Conservation (phyloP, 2,888 invertebrate species). For the Andrena flavipes region DNA sequence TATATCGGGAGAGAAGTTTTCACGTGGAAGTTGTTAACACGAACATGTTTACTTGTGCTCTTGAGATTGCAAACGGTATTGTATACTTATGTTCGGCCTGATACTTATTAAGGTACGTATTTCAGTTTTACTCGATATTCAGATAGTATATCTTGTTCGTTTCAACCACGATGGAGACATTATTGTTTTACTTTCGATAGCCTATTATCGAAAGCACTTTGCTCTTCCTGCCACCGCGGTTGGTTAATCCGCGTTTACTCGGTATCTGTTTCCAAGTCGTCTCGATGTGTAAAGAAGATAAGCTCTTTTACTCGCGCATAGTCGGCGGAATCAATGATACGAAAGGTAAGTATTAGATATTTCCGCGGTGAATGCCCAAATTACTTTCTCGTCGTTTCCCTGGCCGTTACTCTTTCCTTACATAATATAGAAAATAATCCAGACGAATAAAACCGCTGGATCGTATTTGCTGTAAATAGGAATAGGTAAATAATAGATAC, state of each 20-base stretch:
- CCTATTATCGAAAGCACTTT: slow-evolving; percentile 41
- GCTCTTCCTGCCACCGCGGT: slow-evolving; percentile 18
- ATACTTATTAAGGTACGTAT: slow-evolving; percentile 2
- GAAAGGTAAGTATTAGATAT: background rate
- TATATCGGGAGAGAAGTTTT: background rate
- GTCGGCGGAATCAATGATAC: slow-evolving; percentile 8
- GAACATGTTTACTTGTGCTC: background rate
- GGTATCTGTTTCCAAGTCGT: slow-evolving; percentile 44
- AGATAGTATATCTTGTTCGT: background rate
- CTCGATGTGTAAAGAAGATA: slow-evolving; percentile 51
- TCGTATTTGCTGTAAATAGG: too few species aligned
- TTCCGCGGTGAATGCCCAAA: too few species aligned
- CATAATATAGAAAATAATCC: too few species aligned
- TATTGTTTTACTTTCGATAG: slow-evolving; percentile 36
- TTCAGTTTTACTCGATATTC: background rate
- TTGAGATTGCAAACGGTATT: background rate
- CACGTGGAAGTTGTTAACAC: background rate
- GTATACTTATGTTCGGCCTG: background rate
- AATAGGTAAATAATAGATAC: too few species aligned
- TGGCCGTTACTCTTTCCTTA: too few species aligned
- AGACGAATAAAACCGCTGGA: too few species aligned
- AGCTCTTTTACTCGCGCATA: slow-evolving; percentile 27
- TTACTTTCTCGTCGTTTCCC: too few species aligned
- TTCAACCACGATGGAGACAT: background rate
- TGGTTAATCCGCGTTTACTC: slow-evolving; percentile 31